phyloP scores from a whole-genome alignment of 2,113 vertebrate species.

The Hystrix cristata region DNA sequence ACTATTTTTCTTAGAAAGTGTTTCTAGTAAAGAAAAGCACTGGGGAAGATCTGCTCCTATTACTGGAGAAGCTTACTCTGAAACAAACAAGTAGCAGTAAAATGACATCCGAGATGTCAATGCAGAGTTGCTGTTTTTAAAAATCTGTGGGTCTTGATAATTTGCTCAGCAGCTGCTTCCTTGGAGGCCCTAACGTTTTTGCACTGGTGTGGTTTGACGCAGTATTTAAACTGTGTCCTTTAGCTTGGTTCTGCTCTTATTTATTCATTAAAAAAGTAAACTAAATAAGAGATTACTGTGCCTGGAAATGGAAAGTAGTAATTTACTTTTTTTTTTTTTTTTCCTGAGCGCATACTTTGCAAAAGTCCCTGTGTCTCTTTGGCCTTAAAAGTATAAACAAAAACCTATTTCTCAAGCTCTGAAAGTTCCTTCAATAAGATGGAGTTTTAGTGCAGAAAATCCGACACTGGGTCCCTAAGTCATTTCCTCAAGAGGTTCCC shows the following conservation, averaged over 20 bases:
- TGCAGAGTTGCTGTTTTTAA: background rate
- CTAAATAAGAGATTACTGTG: constrained; percentile 33
- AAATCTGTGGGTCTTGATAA: background rate
- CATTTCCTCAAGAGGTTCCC: background rate
- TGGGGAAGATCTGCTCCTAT: background rate
- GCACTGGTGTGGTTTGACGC: background rate
- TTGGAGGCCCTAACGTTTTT: constrained; percentile 50
- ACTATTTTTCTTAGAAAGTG: constrained; percentile 23
- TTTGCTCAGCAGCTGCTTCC: constrained; percentile 43
- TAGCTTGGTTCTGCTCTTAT: background rate
- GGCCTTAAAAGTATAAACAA: constrained; percentile 28
- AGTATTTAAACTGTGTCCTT: constrained; percentile 40
- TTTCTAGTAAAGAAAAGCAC: constrained; percentile 62
- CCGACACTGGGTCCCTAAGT: background rate
- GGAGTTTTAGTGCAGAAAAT: constrained; percentile 37
- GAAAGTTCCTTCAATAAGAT: constrained; percentile 39
- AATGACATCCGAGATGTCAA: background rate
- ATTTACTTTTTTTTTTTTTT: background rate
- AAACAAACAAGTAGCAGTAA: constrained; percentile 1
- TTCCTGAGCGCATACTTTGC: background rate
- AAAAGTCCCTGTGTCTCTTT: constrained; percentile 22
- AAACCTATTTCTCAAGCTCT: constrained; percentile 34
- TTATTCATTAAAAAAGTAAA: constrained; percentile 61
- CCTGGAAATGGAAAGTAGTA: constrained; percentile 23
- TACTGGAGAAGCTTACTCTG: constrained; percentile 22